phyloP scores from a whole-genome alignment of 1,140 invertebrate genomes.

The Dreissena rostriformis region DNA sequence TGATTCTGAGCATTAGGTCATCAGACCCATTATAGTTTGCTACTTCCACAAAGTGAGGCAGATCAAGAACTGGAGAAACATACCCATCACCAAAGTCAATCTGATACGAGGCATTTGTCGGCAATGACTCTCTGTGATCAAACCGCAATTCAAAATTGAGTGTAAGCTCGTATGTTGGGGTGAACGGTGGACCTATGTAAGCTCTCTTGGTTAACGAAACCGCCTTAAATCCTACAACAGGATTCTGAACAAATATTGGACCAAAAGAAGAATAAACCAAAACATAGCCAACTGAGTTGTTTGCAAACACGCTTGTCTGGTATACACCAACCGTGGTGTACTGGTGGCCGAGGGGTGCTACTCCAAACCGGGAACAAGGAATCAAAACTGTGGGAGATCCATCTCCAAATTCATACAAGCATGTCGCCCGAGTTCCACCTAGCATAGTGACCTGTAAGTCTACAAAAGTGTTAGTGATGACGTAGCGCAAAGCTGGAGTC shows the following conservation, averaged over 20 bases:
- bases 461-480: conserved; percentile 30
- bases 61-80: background rate
- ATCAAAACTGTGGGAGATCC: background rate
- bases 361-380: conserved; percentile 25
- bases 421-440: conserved; percentile 57
- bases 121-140: conserved; percentile 24
- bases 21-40: conserved; percentile 3
- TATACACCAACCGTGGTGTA: conserved; percentile 57
- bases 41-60: conserved; percentile 18
- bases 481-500: conserved; percentile 41
- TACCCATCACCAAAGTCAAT: conserved; percentile 66
- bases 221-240: conserved; percentile 39
- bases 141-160: conserved; percentile 53
- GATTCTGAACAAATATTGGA: conserved; percentile 57
- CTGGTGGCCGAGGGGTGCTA: conserved; percentile 12
- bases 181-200: conserved; percentile 51
- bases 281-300: conserved; percentile 53
- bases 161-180: conserved; percentile 20
- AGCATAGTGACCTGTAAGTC: conserved; percentile 55
- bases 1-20: conserved; percentile 39
- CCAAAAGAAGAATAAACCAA: conserved; percentile 26
- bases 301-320: conserved; percentile 41
- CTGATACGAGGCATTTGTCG: conserved; percentile 63
- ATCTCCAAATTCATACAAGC: conserved; percentile 54
- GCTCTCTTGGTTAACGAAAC: conserved; percentile 12